phyloP scores from a whole-genome alignment of 92 coral and sea anemone genomes.

The Anthopleura xanthogrammica region DNA sequence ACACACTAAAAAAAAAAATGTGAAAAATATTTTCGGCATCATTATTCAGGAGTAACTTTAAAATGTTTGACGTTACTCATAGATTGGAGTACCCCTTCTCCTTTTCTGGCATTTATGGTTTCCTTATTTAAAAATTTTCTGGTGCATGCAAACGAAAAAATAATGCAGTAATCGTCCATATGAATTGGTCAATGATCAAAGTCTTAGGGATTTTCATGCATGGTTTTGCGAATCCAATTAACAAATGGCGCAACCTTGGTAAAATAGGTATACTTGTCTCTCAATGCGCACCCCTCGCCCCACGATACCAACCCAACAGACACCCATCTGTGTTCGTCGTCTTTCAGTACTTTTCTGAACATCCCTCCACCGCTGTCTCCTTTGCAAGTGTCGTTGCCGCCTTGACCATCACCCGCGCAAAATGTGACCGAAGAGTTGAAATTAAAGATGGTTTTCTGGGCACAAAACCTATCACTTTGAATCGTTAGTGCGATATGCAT shows the following conservation, averaged over 20 bases:
- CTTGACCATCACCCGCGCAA: slow-evolving; percentile 72
- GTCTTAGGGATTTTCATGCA: neutral
- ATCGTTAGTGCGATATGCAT: slow-evolving; percentile 45
- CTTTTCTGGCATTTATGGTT: too few species aligned
- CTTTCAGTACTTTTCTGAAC: slow-evolving; percentile 34
- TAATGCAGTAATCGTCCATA: neutral
- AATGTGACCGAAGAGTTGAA: slow-evolving; percentile 17
- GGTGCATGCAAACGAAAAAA: too few species aligned
- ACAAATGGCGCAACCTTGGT: slow-evolving; percentile 57
- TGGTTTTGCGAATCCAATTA: slow-evolving; percentile 77
- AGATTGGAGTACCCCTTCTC: too few species aligned
- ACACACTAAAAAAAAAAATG: too few species aligned
- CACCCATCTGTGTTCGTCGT: slow-evolving; percentile 54
- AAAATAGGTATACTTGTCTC: slow-evolving; percentile 56
- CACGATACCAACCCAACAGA: slow-evolving; percentile 76
- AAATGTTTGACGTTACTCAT: too few species aligned
- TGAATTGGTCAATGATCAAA: neutral
- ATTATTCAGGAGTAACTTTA: too few species aligned
- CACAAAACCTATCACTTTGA: slow-evolving; percentile 31
- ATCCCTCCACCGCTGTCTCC: slow-evolving; percentile 73
- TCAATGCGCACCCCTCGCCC: slow-evolving; percentile 76
- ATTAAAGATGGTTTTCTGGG: neutral
- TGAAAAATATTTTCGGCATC: too few species aligned
- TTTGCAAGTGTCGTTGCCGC: slow-evolving; percentile 55
- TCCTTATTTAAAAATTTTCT: too few species aligned